Evolutionary conservation across 2,888 invertebrate species (phyloP).

Genomic region (Pachycephus smyrnensis): DNA sequence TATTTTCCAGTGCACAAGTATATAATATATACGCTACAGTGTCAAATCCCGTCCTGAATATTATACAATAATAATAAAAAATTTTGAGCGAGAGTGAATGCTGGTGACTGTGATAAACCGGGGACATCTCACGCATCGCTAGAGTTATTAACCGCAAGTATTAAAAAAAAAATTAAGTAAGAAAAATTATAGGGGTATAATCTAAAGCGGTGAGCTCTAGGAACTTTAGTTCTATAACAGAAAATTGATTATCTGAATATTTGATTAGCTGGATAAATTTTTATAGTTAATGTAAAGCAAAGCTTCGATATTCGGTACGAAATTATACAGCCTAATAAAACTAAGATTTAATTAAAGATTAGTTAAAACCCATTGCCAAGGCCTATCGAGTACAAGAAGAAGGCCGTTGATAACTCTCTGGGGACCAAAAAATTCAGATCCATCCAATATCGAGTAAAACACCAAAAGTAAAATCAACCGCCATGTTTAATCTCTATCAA

Average conservation of each 20-base stretch:
- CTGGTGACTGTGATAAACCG: constrained; percentile 15
- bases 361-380: neutral
- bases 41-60: constrained; percentile 12
- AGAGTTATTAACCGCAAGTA: constrained; percentile 10
- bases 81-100: constrained; percentile 23
- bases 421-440: constrained; percentile 3
- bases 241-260: neutral
- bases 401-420: neutral
- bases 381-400: neutral
- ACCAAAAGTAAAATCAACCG: constrained; percentile 10
- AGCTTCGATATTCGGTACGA: neutral
- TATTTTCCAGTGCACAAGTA: constrained; percentile 16
- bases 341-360: neutral
- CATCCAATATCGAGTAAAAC: constrained; percentile 2
- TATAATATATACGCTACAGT: neutral
- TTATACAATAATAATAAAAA: neutral
- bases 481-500: constrained; percentile 84
- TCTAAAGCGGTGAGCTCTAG: neutral
- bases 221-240: neutral
- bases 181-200: neutral
- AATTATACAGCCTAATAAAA: neutral
- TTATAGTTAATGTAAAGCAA: neutral
- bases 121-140: neutral
- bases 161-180: constrained; percentile 17
- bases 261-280: neutral